Evolutionary conservation across 2,113 vertebrate genomes (phyloP), one percentile per base, ranked within the genome.

Genomic region (Pithys albifrons): DNA sequence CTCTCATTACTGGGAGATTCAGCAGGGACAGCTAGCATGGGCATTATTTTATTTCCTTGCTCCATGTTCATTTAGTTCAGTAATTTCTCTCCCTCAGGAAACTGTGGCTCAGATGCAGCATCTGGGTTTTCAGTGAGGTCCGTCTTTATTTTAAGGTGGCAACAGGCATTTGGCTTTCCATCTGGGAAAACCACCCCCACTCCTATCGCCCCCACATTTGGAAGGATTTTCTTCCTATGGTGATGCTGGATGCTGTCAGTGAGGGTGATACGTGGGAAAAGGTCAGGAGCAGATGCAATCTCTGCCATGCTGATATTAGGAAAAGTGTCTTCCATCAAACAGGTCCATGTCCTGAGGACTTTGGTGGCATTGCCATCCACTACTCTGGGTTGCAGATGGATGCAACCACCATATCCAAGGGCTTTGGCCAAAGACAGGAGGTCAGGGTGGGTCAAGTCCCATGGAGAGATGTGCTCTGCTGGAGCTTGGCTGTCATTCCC

Each of bases 51-150:
- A 87, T 43, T 73, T 39, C 72, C 69, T 52, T 78, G 61, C 69
- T 37, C 55, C n/a, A 2, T 57, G 91, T 48, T 89, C 59, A 93
- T 94, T 79, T 94, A 64, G 81, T 80, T 95, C 24, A 6, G 58
- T 87, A 91, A 93, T 96, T 96, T 94, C 70, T 80, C 87, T 89
- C 93, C 70, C 88, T 11, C 41, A 41, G 74, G 93, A 97, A 89
- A 59, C 51, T 39, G 73, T 27, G 55, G 76, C 94, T 94, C 37
- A 54, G 39, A 61, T 85, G 85, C 67, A 78, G 61, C 84, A 73
- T 62, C 92, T 94, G 80, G 76, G 51, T 54, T 96, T 97, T 90
- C 82, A 93, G 1, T 85, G 77, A 97, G 55, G 73, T 94, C 91
- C 67, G 76, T 97, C 88, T 96, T 88, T 87, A 84, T 94, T 82